A percentile compares a stretch with the other conserved stretches of the same genome.
Conservation (phyloP, 2,888 invertebrate genomes). For the Ephialtes manifestator region DNA sequence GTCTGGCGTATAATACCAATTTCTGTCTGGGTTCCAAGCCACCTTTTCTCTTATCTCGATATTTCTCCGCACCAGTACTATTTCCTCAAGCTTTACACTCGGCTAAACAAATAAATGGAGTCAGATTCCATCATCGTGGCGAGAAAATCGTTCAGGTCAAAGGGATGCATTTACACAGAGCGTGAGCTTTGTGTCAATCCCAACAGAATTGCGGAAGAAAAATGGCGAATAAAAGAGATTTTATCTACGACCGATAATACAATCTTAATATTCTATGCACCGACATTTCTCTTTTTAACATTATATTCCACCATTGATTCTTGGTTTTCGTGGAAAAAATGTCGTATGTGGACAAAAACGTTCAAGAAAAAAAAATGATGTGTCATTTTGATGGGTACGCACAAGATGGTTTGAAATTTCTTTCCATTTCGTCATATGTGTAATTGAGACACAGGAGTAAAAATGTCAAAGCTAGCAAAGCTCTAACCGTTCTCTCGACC, state of each 20-base stretch:
- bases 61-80: slow-evolving; percentile 43
- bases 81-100: slow-evolving; percentile 54
- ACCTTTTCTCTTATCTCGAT: slow-evolving; percentile 52
- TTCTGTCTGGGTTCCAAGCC: slow-evolving; percentile 38
- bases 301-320: background rate
- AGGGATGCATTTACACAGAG: slow-evolving; percentile 53
- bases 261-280: background rate
- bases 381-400: too few relatives aligned
- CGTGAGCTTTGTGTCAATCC: slow-evolving; percentile 21
- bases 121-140: slow-evolving; percentile 45
- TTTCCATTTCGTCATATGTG: too few relatives aligned
- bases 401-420: too few relatives aligned
- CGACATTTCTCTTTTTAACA: background rate
- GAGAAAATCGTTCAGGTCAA: slow-evolving; percentile 46
- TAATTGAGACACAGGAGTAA: too few relatives aligned
- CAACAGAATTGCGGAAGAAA: slow-evolving; percentile 21
- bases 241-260: slow-evolving; percentile 9
- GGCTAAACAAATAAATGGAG: slow-evolving; percentile 60
- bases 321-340: background rate
- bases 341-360: background rate
- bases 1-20: slow-evolving; percentile 61
- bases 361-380: too few relatives aligned
- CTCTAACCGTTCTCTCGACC: background rate
- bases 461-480: background rate
- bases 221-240: background rate